Conservation (phyloP, 2,113 vertebrate genomes). For the Daphoenositta chrysoptera region DNA sequence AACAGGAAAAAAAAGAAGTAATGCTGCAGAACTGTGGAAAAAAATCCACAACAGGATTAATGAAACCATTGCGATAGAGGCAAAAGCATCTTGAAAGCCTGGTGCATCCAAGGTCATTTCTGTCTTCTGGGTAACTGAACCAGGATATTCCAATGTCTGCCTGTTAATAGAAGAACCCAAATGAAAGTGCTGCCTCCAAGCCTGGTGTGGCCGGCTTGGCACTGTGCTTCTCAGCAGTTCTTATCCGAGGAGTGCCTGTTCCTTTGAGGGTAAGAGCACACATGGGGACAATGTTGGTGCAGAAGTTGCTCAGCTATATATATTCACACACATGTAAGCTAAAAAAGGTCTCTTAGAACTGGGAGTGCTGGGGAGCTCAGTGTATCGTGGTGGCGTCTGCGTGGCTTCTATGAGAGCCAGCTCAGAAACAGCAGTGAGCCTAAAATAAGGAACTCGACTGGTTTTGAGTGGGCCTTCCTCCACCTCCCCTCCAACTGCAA, state of each 20-base stretch:
- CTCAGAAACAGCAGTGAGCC: not conserved
- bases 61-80: not conserved
- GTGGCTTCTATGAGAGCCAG: not conserved
- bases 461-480: not conserved
- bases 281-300: not conserved
- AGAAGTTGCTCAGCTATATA: not conserved
- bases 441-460: not conserved
- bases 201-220: not conserved
- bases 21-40: not conserved
- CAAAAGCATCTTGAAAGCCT: not conserved
- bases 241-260: not conserved
- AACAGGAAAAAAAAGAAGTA: not conserved
- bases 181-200: not conserved
- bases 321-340: not conserved
- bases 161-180: not conserved
- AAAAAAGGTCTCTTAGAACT: not conserved
- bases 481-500: not conserved
- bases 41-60: not conserved
- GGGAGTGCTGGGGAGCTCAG: not conserved
- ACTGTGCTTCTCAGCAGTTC: not conserved
- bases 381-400: not conserved
- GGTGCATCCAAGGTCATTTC: not conserved
- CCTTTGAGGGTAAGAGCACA: not conserved
- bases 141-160: not conserved
- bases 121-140: not conserved